Percentiles rank a stretch among this genome's conserved stretches.
These are phyloP conservation scores for Oegoconia quadripuncta DNA, from an alignment of 2,888 invertebrate genomes.

Conservation along the genomic window DNA sequence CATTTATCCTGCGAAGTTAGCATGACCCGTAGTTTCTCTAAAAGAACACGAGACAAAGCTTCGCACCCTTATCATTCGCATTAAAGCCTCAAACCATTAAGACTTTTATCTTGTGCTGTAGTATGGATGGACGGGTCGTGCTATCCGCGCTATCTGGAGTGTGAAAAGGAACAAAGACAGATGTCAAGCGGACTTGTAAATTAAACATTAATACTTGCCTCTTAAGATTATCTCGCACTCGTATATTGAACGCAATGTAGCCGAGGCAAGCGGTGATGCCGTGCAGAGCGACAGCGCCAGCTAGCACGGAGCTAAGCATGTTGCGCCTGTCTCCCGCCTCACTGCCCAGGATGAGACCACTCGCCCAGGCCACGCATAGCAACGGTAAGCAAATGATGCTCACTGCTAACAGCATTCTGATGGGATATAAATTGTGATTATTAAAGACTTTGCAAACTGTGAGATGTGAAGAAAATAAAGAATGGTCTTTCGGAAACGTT, in stretches of 20 bases:
- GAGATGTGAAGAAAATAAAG: neutral
- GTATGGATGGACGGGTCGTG: too few relatives aligned
- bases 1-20: too few relatives aligned
- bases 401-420: conserved; percentile 89
- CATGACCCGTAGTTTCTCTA: too few relatives aligned
- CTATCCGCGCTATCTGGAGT: too few relatives aligned
- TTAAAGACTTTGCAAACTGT: neutral
- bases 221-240: conserved; percentile 87
- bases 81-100: too few relatives aligned
- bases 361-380: conserved; percentile 91
- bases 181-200: too few relatives aligned
- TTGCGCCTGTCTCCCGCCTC: conserved; percentile 82
- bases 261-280: conserved; percentile 91
- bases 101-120: too few relatives aligned
- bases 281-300: conserved; percentile 87
- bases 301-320: conserved; percentile 86
- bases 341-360: conserved; percentile 78
- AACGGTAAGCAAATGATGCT: conserved; percentile 92
- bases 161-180: too few relatives aligned
- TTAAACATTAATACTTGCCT: conserved; percentile 50
- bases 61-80: too few relatives aligned
- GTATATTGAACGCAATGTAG: conserved; percentile 91
- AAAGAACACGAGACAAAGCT: too few relatives aligned
- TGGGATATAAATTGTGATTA: conserved; percentile 4
- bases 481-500: too few relatives aligned